These are phyloP conservation scores for Cantharis nigra DNA, from an alignment of 2,888 invertebrate genomes.

Conservation along the genomic window DNA sequence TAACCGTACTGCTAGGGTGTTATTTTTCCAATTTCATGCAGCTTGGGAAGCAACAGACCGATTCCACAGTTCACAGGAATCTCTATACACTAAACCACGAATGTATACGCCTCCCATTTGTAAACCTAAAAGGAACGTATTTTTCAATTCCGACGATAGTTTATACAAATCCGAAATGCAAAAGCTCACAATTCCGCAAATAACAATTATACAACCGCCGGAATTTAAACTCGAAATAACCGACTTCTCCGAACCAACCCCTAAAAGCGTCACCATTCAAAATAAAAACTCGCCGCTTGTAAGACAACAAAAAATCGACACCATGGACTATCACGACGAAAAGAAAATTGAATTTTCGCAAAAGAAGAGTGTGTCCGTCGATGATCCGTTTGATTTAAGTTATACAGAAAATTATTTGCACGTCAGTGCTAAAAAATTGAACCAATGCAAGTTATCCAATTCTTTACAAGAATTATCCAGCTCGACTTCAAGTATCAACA, in stretches of 20 bases:
- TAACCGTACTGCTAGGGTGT: slow-evolving; percentile 4
- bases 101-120: slow-evolving; percentile 51
- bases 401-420: slow-evolving; percentile 48
- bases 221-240: slow-evolving; percentile 53
- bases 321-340: slow-evolving; percentile 26
- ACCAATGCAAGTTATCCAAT: slow-evolving; percentile 44
- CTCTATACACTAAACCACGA: slow-evolving; percentile 45
- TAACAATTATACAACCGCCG: slow-evolving; percentile 47
- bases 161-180: slow-evolving; percentile 51
- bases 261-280: slow-evolving; percentile 56
- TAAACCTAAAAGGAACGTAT: slow-evolving; percentile 51
- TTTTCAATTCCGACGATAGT: slow-evolving; percentile 55
- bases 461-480: slow-evolving; percentile 54
- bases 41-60: slow-evolving; percentile 49
- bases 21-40: slow-evolving; percentile 47
- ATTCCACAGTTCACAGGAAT: slow-evolving; percentile 49
- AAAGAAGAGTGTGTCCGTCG: slow-evolving; percentile 51
- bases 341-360: slow-evolving; percentile 45
- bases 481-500: slow-evolving; percentile 54
- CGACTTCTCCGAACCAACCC: slow-evolving; percentile 53
- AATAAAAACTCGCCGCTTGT: slow-evolving; percentile 29
- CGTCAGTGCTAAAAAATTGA: slow-evolving; percentile 43
- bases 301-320: slow-evolving; percentile 38
- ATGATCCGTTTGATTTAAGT: slow-evolving; percentile 41
- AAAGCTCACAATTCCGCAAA: slow-evolving; percentile 51